phyloP scores from a whole-genome alignment of 2,113 vertebrate species.

The Furnarius figulus region DNA sequence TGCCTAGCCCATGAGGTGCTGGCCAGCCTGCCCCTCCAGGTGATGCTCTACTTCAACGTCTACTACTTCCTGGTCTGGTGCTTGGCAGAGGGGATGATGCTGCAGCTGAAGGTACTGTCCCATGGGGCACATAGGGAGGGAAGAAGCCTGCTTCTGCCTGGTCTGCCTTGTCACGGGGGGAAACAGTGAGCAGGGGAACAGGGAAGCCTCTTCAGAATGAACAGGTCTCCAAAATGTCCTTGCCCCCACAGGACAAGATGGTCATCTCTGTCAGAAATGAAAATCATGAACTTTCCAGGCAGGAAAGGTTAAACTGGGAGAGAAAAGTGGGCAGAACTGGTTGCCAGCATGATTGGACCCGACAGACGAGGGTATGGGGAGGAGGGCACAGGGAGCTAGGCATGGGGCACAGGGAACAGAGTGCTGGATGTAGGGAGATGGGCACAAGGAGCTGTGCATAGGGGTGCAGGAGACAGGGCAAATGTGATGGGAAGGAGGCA shows the following conservation, averaged over 20 bases:
- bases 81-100: constrained; percentile 80
- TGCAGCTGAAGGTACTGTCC: constrained; percentile 80
- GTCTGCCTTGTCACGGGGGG: background rate
- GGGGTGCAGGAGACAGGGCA: background rate
- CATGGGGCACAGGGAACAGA: background rate
- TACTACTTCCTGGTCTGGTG: constrained; percentile 84
- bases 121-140: rapidly evolving
- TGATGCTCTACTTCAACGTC: constrained; percentile 86
- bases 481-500: too few relatives aligned
- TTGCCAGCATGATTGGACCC: background rate
- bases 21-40: constrained; percentile 85
- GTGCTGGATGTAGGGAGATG: too few relatives aligned
- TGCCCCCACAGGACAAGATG: background rate
- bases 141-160: background rate
- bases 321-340: background rate
- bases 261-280: rapidly evolving
- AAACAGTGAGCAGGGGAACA: too few relatives aligned
- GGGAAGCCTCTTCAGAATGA: background rate
- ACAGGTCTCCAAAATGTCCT: background rate
- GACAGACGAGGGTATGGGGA: too few relatives aligned
- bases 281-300: background rate
- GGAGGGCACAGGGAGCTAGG: background rate
- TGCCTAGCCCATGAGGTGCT: constrained; percentile 67
- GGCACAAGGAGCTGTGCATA: background rate
- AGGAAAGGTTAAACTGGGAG: background rate